Evolutionary conservation across 2,113 vertebrate genomes (phyloP).

Genomic region (Planiliza haematocheilus): DNA sequence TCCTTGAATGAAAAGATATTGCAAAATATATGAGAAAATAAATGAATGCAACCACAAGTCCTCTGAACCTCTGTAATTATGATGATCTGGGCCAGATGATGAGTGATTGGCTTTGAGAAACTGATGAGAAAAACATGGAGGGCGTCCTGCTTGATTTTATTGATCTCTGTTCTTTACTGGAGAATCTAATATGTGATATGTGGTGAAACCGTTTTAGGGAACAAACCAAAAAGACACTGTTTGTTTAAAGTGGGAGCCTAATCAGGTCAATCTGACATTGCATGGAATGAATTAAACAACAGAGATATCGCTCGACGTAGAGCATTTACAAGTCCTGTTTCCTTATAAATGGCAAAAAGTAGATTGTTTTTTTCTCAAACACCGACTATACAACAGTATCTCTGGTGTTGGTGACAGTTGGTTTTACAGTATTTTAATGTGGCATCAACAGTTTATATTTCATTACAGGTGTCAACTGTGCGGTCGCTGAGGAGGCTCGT

Average conservation of each 20-base stretch:
- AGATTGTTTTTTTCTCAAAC: neutral
- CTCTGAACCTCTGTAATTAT: neutral
- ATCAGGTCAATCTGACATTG: conserved; percentile 44
- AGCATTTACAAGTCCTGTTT: neutral
- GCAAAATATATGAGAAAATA: neutral
- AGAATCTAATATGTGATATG: too few relatives aligned
- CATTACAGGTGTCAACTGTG: conserved; percentile 20
- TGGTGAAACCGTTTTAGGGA: too few relatives aligned
- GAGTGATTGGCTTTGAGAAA: neutral
- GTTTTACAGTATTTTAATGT: neutral
- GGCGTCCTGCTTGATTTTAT: neutral
- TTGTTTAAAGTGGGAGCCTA: conserved; percentile 8
- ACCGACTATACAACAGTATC: neutral
- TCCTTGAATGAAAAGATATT: neutral
- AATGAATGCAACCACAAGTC: neutral
- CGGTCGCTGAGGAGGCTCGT: conserved; percentile 2
- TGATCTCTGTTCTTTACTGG: neutral
- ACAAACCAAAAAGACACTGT: conserved; percentile 1
- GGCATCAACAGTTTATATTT: neutral
- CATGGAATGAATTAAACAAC: conserved; percentile 25
- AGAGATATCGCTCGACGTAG: neutral
- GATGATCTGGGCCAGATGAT: neutral
- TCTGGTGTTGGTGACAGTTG: neutral
- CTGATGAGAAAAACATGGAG: neutral
- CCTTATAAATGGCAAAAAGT: neutral